Conservation (phyloP, 2,888 invertebrate species). For the Oligia latruncula region DNA sequence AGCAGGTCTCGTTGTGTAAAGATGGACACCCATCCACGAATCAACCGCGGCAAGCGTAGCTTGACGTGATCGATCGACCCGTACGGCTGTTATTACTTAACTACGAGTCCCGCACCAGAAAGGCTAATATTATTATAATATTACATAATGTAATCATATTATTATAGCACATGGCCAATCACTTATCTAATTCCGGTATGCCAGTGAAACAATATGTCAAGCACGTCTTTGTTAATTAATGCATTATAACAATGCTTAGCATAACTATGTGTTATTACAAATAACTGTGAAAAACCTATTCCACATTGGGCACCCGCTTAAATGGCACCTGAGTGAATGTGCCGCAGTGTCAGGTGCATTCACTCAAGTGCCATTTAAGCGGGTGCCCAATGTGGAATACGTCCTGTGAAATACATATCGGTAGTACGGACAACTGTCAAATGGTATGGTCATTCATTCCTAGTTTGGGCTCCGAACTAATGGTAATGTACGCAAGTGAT, state of each 20-base stretch:
- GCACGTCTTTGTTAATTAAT: conserved; percentile 11
- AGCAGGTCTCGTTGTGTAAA: neutral
- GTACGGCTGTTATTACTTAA: neutral
- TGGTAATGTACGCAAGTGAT: neutral
- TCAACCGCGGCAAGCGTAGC: neutral
- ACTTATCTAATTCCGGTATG: conserved; percentile 15
- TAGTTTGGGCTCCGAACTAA: neutral
- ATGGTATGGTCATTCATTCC: neutral
- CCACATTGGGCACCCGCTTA: too few relatives aligned
- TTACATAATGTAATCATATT: neutral
- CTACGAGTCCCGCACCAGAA: neutral
- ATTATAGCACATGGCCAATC: too few relatives aligned
- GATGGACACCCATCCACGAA: neutral
- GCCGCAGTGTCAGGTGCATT: too few relatives aligned
- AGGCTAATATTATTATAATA: neutral
- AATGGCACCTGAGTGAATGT: too few relatives aligned
- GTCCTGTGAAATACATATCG: neutral
- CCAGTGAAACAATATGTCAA: conserved; percentile 11
- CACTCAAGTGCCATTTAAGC: too few relatives aligned
- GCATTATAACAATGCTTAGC: neutral
- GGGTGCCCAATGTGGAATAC: too few relatives aligned
- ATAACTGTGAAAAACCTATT: neutral
- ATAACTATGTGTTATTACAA: neutral
- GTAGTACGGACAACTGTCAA: neutral
- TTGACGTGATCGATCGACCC: neutral